Evolutionary conservation across 2,888 invertebrate genomes (phyloP).

Genomic region (Cremastinae sp.): DNA sequence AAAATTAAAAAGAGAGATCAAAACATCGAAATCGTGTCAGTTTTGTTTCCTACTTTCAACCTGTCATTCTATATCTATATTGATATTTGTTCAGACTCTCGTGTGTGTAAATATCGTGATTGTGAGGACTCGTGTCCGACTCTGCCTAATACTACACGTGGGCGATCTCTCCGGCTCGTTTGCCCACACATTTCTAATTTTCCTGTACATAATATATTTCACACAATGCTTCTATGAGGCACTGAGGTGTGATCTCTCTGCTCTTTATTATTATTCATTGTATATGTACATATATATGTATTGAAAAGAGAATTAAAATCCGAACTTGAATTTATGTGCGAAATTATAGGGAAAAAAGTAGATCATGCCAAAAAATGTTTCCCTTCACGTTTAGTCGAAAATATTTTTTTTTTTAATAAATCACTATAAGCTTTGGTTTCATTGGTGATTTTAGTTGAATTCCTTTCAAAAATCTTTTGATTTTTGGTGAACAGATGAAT

Average conservation of each 20-base stretch:
- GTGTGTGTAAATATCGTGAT: conserved; percentile 15
- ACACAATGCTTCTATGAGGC: conserved; percentile 37
- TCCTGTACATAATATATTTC: conserved; percentile 14
- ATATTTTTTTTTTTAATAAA: too few species aligned
- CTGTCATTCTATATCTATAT: conserved; percentile 18
- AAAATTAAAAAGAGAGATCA: conserved; percentile 32
- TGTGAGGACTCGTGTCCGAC: conserved; percentile 27
- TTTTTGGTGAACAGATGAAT: too few species aligned
- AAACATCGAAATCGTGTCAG: conserved; percentile 22
- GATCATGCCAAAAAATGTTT: too few species aligned
- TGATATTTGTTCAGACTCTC: background rate
- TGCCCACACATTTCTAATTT: conserved; percentile 72
- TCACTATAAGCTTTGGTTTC: too few species aligned
- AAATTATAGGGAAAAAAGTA: too few species aligned
- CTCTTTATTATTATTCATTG: background rate
- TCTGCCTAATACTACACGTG: conserved; percentile 64
- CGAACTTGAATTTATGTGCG: too few species aligned
- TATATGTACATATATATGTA: too few species aligned
- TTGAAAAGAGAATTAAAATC: too few species aligned
- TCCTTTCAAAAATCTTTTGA: too few species aligned
- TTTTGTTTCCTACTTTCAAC: conserved; percentile 22
- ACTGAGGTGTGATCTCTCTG: conserved; percentile 12
- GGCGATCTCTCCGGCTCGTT: conserved; percentile 72
- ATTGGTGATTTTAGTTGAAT: too few species aligned
- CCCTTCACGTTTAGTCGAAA: too few species aligned